Evolutionary conservation across 2,888 invertebrate species (phyloP), one percentile per base, ranked within the genome.

Genomic region (Tyria jacobaeae): DNA sequence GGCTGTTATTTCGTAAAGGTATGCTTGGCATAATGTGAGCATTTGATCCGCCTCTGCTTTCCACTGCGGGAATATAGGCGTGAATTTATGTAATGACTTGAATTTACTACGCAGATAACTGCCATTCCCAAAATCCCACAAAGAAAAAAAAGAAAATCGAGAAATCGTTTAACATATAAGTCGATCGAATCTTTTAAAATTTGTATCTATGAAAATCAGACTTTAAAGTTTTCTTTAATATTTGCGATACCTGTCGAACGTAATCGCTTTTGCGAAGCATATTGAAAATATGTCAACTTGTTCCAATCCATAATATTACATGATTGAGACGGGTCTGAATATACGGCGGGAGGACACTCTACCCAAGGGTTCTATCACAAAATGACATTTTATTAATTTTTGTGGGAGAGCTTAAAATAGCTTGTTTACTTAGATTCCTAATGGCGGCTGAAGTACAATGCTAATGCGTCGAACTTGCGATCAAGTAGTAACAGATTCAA

Each of bases 311-410:
- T n/a, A 50, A 14, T 44, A 39, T 44, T 60, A 9, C 52, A 52
- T 57, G 64, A 56, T 71, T 63, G 75, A 71, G 64, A 9, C 50
- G 58, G 66, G 62, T 67, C 31, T 54, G 31, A 34, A 35, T 53
- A 12, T 53, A 37, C 52, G 52, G 25, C 37, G 25, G 10, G n/a
- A 3, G n/a, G 52, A 53, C 37, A 25, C 35, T 52, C 24, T 37
- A 25, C 34, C 0, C 7, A 3, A 15, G 15, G 4, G 21, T 17
- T 31, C 31, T 17, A 31, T 44, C 27, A 14, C 14, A 31, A 44
- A 31, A 54, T 39, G 54, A 31, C 9, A 2, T 21, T 52, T 52
- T 52, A n/a, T 1, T 15, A 24, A 14, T 35, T 52, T 27, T 1
- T 10, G n/a, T n/a, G n/a, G n/a, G 15, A 25, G 5, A 10, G 39